Percentiles rank a stretch among this genome's conserved stretches.
Evolutionary conservation across 35 echinoderm and acorn worm species (phyloP).

Genomic region (Stichopus chloronotus): DNA sequence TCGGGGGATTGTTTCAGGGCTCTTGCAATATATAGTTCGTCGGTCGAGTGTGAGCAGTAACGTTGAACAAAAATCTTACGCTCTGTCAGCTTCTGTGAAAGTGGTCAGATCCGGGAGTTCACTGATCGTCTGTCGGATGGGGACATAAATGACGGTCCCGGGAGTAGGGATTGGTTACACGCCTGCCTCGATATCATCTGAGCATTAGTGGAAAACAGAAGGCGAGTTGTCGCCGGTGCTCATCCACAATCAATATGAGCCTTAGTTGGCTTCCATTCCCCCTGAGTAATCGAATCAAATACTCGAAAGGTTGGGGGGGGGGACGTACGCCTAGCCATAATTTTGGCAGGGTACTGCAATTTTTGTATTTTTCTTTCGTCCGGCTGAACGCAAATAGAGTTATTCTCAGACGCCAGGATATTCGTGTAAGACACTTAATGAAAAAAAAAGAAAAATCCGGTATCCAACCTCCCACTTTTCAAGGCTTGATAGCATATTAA

Average conservation of each 20-base stretch:
- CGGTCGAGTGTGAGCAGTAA: conserved; percentile 23
- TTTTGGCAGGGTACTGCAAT: conserved; percentile 35
- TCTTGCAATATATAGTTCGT: conserved; percentile 10
- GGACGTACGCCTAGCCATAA: conserved; percentile 4
- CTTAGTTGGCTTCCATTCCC: conserved; percentile 15
- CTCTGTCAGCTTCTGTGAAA: background rate
- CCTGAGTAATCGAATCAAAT: conserved; percentile 25
- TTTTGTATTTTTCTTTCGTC: background rate
- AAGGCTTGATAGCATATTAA: background rate
- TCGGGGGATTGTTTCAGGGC: conserved; percentile 4
- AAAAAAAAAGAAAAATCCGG: conserved; percentile 1
- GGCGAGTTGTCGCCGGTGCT: conserved; percentile 29
- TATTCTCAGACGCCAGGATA: conserved; percentile 30
- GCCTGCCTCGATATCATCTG: conserved; percentile 36
- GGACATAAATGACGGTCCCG: conserved; percentile 20
- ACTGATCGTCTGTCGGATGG: conserved; percentile 38
- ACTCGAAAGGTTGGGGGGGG: conserved; percentile 22
- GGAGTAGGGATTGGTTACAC: conserved; percentile 39
- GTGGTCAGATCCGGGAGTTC: conserved; percentile 32
- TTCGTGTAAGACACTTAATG: conserved; percentile 15
- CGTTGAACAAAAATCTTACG: conserved; percentile 10
- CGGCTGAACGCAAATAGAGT: background rate
- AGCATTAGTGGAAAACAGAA: conserved; percentile 19
- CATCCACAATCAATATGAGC: conserved; percentile 11
- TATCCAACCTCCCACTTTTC: background rate